A percentile compares a stretch with the other conserved stretches of the same genome.
Conservation (phyloP, 2,113 vertebrate species). For the Dasyprocta punctata region DNA sequence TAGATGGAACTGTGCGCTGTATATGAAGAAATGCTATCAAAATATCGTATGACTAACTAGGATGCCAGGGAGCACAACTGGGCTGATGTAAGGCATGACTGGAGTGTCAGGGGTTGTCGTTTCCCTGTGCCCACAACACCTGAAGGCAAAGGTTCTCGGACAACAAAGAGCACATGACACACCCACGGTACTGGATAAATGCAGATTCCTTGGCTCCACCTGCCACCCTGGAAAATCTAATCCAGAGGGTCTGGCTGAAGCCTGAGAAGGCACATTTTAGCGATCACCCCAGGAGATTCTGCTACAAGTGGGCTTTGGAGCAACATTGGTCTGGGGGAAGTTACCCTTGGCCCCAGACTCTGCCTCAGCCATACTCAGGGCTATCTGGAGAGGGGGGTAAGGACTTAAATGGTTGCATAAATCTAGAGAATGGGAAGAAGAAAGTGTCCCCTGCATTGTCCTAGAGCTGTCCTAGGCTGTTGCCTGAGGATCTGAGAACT, state of each 20-base stretch:
- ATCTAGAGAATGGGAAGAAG: rapidly evolving
- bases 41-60: neutral
- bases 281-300: neutral
- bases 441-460: rapidly evolving
- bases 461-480: rapidly evolving
- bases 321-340: neutral
- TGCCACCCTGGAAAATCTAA: neutral
- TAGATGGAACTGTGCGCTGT: neutral
- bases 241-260: neutral
- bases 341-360: neutral
- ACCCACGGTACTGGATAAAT: neutral
- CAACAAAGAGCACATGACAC: rapidly evolving
- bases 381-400: neutral
- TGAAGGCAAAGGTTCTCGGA: neutral
- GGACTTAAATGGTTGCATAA: neutral
- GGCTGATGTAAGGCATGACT: rapidly evolving
- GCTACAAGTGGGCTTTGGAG: neutral
- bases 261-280: neutral
- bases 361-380: neutral
- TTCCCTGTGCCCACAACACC: neutral
- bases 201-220: neutral
- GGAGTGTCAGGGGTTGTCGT: neutral
- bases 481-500: neutral
- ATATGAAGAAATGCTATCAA: too few species aligned
- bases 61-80: neutral